phyloP scores from a whole-genome alignment of 2,888 invertebrate species.

The Eupithecia dodoneata region DNA sequence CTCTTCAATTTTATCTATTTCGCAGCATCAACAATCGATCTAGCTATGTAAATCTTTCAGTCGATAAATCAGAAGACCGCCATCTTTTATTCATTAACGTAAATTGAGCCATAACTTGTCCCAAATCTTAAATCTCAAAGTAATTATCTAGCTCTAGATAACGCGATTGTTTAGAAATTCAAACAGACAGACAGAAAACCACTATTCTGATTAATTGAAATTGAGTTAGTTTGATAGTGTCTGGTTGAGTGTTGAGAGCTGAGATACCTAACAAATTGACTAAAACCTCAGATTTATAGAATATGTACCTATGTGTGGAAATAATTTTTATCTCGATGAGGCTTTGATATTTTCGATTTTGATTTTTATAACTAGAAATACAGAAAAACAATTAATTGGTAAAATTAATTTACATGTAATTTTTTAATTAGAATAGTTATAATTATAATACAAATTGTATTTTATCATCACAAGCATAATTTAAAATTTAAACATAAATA shows the following conservation, averaged over 20 bases:
- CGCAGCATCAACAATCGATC: slow-evolving; percentile 15
- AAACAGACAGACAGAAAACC: slow-evolving; percentile 32
- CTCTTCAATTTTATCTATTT: background rate
- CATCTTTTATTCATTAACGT: slow-evolving; percentile 9
- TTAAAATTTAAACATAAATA: no score
- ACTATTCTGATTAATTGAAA: slow-evolving; percentile 32
- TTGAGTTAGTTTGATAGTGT: background rate
- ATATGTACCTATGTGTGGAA: no score
- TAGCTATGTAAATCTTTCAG: slow-evolving; percentile 10
- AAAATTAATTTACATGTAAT: no score
- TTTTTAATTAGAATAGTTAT: no score
- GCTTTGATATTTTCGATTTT: no score
- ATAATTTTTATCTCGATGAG: no score
- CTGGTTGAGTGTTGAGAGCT: background rate
- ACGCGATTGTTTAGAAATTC: slow-evolving; percentile 20
- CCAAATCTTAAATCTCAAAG: slow-evolving; percentile 22
- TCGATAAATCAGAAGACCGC: background rate
- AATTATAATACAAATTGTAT: no score
- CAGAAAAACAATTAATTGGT: no score
- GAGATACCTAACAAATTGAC: background rate
- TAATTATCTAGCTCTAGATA: slow-evolving; percentile 31
- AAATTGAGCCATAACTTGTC: slow-evolving; percentile 19
- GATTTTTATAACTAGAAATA: no score
- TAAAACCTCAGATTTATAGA: no score
- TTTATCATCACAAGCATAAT: no score